phyloP scores from a whole-genome alignment of 2,113 vertebrate genomes.

The Dasypus novemcinctus region DNA sequence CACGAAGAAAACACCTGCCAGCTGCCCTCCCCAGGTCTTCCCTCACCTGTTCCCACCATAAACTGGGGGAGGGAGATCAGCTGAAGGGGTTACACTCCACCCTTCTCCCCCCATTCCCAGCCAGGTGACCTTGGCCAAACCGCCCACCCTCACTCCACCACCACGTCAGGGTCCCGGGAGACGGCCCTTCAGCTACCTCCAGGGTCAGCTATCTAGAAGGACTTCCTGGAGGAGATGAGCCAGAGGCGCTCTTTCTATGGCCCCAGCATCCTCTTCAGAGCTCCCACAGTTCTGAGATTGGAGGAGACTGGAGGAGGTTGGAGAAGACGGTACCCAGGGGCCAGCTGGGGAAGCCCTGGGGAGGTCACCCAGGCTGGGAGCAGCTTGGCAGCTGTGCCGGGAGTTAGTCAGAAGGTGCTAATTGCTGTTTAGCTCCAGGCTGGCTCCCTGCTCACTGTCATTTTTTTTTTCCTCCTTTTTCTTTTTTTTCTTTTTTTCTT shows the following conservation, averaged over 20 bases:
- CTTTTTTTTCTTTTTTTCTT: background rate
- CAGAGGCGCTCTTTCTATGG: background rate
- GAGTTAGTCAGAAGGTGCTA: conserved; percentile 70
- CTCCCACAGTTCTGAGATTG: background rate
- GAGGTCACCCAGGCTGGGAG: background rate
- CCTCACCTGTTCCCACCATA: background rate
- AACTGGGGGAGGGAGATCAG: background rate
- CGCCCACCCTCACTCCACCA: no score
- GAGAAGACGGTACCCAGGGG: no score
- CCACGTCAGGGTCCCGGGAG: background rate
- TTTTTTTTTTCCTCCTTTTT: background rate
- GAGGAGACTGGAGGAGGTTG: background rate
- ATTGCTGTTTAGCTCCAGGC: conserved; percentile 74
- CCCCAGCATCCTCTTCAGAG: background rate
- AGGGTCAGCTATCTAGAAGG: background rate
- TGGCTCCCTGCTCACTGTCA: background rate
- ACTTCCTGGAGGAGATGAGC: background rate
- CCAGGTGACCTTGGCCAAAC: background rate
- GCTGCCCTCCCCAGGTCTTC: background rate
- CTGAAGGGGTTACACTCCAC: background rate
- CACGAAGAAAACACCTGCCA: background rate
- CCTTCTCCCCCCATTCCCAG: background rate
- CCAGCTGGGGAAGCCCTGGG: background rate
- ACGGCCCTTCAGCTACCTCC: background rate
- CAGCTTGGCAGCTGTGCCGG: conserved; percentile 27